Evolutionary conservation across 2,888 invertebrate species (phyloP).

Genomic region (Nemoura dubitans): DNA sequence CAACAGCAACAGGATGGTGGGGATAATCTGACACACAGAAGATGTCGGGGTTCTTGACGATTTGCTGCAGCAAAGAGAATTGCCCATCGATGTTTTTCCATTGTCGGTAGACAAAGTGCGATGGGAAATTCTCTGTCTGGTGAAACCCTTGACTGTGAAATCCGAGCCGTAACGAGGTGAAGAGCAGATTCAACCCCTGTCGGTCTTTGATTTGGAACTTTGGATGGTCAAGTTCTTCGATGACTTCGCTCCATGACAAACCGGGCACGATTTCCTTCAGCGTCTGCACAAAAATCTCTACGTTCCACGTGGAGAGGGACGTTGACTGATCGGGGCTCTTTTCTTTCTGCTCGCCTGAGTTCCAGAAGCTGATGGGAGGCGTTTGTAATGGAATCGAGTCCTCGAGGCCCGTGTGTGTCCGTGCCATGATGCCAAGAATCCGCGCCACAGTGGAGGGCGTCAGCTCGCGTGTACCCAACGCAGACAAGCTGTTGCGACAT

Average conservation of each 20-base stretch:
- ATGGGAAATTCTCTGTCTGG: slow-evolving; percentile 79
- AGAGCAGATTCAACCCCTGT: slow-evolving; percentile 81
- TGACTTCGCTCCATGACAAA: slow-evolving; percentile 92
- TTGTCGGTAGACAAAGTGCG: slow-evolving; percentile 86
- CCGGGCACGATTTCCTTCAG: slow-evolving; percentile 87
- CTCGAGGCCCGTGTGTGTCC: slow-evolving; percentile 81
- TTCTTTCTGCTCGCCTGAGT: slow-evolving; percentile 64
- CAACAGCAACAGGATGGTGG: slow-evolving; percentile 85
- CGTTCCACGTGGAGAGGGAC: slow-evolving; percentile 80
- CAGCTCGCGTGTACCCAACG: slow-evolving; percentile 82
- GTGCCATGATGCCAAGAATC: slow-evolving; percentile 86
- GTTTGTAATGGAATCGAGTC: slow-evolving; percentile 68
- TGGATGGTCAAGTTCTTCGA: slow-evolving; percentile 88
- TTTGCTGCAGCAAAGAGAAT: slow-evolving; percentile 85
- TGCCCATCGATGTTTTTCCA: slow-evolving; percentile 96
- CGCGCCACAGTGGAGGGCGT: slow-evolving; percentile 86
- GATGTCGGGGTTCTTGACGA: slow-evolving; percentile 90
- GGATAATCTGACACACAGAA: slow-evolving; percentile 95
- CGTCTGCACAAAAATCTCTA: slow-evolving; percentile 92
- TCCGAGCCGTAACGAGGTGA: slow-evolving; percentile 83
- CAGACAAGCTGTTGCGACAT: slow-evolving; percentile 84
- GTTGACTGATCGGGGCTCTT: slow-evolving; percentile 56
- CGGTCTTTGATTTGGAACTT: slow-evolving; percentile 90
- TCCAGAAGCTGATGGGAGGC: slow-evolving; percentile 46
- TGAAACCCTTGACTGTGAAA: slow-evolving; percentile 77